Evolutionary conservation across 1,140 invertebrate genomes (phyloP), one percentile per base, ranked within the genome.

Genomic region (Atopsyche davidsoni): DNA sequence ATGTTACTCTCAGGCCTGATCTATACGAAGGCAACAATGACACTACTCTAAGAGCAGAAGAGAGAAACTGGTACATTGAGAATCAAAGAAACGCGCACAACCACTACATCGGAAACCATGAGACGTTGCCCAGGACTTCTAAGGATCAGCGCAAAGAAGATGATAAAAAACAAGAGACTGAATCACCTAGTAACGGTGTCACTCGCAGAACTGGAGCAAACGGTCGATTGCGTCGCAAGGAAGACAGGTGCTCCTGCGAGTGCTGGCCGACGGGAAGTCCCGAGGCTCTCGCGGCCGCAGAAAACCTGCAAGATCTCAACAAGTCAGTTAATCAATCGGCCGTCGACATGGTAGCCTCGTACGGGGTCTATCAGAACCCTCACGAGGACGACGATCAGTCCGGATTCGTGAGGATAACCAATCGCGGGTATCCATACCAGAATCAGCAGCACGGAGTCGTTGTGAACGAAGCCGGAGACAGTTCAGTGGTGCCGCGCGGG

Each of bases 11-110:
- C 32, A 53, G 55, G 38, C 55, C 55, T 4, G 55, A 57, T 36
- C 44, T 57, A 4, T 74, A 74, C 50, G 71, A 74, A 56, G 71
- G 71, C 28, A 74, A 72, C 52, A 74, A 72, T 47, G 71, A 74
- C 35, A 74, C 67, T 9, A 74, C 72, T 21, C 66, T 74, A 2
- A 54, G 71, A 58, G 71, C 71, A 3, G 71, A 74, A 53, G 71
- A 74, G 53, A 62, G 69, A 32, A 70, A 74, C 40, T 72, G 72
- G 72, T 74, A 74, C 45, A 68, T 72, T 67, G 72, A 74, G 58
- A 73, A 73, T 28, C 72, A 73, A 56, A 72, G 70, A 57, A 73
- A 63, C 57, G 41, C 46, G 16, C 21, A 46, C 10, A 57, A 53
- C 28, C 25, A 46, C 9, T 47, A 23, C 22, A 45, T 47, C 11